Base-by-base conservation (phyloP, 1,140 invertebrate genomes). In the Magallana gigas region DNA sequence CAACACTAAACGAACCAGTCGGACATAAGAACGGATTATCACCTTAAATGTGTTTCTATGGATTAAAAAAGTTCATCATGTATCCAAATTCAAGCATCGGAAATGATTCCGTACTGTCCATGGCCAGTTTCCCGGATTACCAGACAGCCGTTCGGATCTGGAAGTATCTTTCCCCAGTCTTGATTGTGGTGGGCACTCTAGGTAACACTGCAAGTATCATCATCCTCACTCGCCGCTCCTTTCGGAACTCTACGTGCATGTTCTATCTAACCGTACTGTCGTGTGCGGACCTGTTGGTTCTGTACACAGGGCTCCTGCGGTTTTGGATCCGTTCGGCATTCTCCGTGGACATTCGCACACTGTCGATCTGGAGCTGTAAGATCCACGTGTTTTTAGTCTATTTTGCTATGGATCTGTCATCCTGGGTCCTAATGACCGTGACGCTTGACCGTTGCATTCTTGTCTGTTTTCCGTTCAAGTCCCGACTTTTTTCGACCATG, bases 331-430 rank as follows among this genome's bases (percentile, higher is more conserved):
- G 88, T 4, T 59, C 85, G 48, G 84, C 88, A 7, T 90, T 91
- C 36, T 85, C 89, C 1, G 29, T 90, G 12, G 90, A 92, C 62
- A 60, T 92, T 5, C 85, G 92, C 29, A 36, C 90, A 0, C 18
- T 88, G 16, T 91, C 91, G n/a, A 68, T 87, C n/a, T 64, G 87
- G 5, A 80, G 87, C 12, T 93, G 93, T 84, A 91, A 91, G 81
- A n/a, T 92, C 5, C 92, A 93, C 83, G 90, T 85, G 5, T 93
- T 93, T 85, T 14, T 91, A 1, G 91, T 92, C 0, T 93, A 93
- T 71, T 71, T 92, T 48, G 88, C 90, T 0, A 64, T 92, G 48
- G 91, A 92, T 36, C 88, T 91, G 57, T 89, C 90, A 9, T 89
- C 90, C 6, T 93, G 92, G 92, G 87, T 91, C n/a, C 58, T 93